Percentiles rank a stretch among this genome's conserved stretches.
These are phyloP conservation scores for Pelobates fuscus DNA, from an alignment of 2,113 vertebrate genomes.

Conservation along the genomic window DNA sequence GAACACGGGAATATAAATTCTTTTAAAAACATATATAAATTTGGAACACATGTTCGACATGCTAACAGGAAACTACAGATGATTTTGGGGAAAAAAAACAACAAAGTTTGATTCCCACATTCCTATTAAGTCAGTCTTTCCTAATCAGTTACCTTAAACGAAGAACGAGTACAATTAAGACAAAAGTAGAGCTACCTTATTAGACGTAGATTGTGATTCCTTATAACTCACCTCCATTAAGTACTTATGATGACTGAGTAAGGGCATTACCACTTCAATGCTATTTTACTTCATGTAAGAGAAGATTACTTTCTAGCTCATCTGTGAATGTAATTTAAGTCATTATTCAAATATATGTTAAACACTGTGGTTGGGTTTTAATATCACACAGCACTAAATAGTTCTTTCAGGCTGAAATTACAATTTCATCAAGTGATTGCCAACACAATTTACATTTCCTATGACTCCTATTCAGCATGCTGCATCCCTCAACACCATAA, in stretches of 20 bases:
- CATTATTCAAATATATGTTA: slow-evolving; percentile 3
- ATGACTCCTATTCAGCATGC: too few relatives aligned
- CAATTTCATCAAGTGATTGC: too few relatives aligned
- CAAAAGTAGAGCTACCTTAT: slow-evolving; percentile 26
- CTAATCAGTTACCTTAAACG: slow-evolving; percentile 33
- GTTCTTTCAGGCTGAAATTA: too few relatives aligned
- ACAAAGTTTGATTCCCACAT: background rate
- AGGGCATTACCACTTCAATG: slow-evolving; percentile 25
- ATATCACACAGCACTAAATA: background rate
- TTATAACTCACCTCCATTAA: slow-evolving; percentile 44
- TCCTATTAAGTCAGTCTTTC: background rate
- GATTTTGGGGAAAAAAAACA: background rate
- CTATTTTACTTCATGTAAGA: slow-evolving; percentile 14
- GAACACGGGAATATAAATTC: background rate
- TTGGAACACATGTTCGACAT: background rate
- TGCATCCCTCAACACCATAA: too few relatives aligned
- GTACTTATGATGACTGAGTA: slow-evolving; percentile 38
- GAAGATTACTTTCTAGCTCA: slow-evolving; percentile 7
- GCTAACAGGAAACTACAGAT: background rate
- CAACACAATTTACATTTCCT: too few relatives aligned
- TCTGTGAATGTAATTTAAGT: slow-evolving; percentile 1
- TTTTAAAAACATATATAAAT: background rate
- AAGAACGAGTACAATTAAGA: slow-evolving; percentile 33
- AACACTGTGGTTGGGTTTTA: background rate
- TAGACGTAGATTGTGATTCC: slow-evolving; percentile 19